A percentile compares a stretch with the other conserved stretches of the same genome.
phyloP scores from a whole-genome alignment of 2,113 vertebrate genomes.

The Thomomys bottae region DNA sequence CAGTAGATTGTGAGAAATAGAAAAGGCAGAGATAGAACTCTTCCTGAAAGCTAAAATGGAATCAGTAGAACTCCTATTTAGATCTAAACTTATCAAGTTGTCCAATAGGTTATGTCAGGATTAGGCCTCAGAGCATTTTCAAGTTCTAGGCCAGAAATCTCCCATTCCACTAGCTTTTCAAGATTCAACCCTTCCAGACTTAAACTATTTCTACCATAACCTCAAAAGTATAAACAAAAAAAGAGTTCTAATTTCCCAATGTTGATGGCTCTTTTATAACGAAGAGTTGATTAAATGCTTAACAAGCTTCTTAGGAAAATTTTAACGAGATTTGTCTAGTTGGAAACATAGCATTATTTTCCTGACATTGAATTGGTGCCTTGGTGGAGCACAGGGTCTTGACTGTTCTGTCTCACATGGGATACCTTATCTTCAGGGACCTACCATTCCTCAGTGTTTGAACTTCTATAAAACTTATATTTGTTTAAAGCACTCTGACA shows the following conservation, averaged over 20 bases:
- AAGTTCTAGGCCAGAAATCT: background rate
- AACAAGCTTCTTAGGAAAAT: conserved; percentile 24
- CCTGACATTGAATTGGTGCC: background rate
- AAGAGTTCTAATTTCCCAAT: background rate
- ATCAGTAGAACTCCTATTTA: background rate
- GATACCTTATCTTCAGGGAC: too few relatives aligned
- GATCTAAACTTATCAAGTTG: background rate
- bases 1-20: background rate
- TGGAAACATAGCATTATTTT: background rate
- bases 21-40: background rate
- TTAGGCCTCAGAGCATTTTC: background rate
- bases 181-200: background rate
- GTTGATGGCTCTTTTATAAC: background rate
- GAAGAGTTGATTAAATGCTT: conserved; percentile 14
- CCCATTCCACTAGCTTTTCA: background rate
- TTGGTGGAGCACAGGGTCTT: accelerated
- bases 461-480: background rate
- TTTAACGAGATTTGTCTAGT: background rate
- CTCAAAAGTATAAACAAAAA: conserved; percentile 10
- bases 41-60: background rate
- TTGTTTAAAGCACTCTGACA: background rate
- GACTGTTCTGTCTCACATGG: too few relatives aligned
- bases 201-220: background rate
- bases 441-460: background rate
- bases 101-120: background rate